Base-by-base conservation (phyloP, 30 jellyfish, hydroid and myxozoan species). In the Nemopilema nomurai region DNA sequence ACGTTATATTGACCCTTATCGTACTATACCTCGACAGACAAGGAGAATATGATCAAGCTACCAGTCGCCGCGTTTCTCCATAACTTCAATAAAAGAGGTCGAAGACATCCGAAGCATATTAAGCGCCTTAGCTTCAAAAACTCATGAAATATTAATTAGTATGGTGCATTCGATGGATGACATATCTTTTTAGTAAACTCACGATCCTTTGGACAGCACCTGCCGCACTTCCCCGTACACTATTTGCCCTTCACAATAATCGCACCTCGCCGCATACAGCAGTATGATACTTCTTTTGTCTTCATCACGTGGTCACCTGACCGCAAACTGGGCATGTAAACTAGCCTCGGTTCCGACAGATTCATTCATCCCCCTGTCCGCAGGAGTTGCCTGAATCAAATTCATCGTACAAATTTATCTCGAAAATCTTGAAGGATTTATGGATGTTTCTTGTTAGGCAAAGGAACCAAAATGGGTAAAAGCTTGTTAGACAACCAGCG, bases 161-260 rank as follows among this genome's bases (percentile, higher is more conserved):
- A 62, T 70, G 57, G 16, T 49, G 33, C 51, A 51, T 51, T 41
- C 71, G 57, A 74, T 71, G 32, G 24, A 24, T 69, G 84, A 50
- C 68, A 81, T 68, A 57, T 29, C 41, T 51, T 69, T 66, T 67
- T 73, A 73, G 83, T 73, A 41, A 31, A 66, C 77, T 70, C 53
- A 49, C 89, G 89, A 79, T 79, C 89, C 63, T 73, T 28, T 79
- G 73, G 71, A 19, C 49, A 62, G 20, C 89, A 79, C 89, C 89
- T 79, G 89, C 81, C 62, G n/a, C 23, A n/a, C 64, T 17, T 62
- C 20, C 33, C 68, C 1, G 21, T 51, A 62, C 69, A 31, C 52
- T 23, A 79, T 71, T 71, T 18, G 81, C 32, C n/a, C 53, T 63
- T 24, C 73, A 63, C 73, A 63, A 41, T 41, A 41, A 41, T 41